Percentiles rank a stretch among this genome's conserved stretches.
These are phyloP conservation scores for Glomeris marginata DNA, from an alignment of 2,888 invertebrate genomes.

Conservation along the genomic window DNA sequence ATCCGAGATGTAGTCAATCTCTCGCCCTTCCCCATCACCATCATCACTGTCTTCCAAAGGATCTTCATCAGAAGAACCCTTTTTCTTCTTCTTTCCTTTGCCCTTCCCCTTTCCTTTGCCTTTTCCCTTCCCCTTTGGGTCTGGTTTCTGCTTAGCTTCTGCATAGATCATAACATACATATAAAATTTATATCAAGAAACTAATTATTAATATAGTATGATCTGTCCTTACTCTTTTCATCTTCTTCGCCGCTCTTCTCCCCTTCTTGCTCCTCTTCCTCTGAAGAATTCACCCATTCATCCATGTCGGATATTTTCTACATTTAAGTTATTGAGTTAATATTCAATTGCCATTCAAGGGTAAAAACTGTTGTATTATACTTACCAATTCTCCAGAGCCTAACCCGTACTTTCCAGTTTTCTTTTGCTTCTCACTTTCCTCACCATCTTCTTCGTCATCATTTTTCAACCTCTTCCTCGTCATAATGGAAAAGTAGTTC, in stretches of 20 bases:
- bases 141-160: background rate
- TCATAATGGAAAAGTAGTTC: slow-evolving; percentile 91
- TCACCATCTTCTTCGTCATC: slow-evolving; percentile 40
- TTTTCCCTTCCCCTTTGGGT: slow-evolving; percentile 24
- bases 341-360: background rate
- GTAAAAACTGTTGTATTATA: too few relatives aligned
- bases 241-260: slow-evolving; percentile 44
- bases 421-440: slow-evolving; percentile 41
- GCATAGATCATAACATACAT: background rate
- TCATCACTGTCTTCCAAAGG: slow-evolving; percentile 94
- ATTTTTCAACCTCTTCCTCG: slow-evolving; percentile 62
- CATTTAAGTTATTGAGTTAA: slow-evolving; percentile 32
- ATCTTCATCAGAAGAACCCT: slow-evolving; percentile 46
- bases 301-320: slow-evolving; percentile 86
- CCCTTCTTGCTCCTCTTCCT: slow-evolving; percentile 49
- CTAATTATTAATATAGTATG: too few relatives aligned
- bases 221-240: slow-evolving; percentile 22
- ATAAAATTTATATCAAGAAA: too few relatives aligned
- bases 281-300: slow-evolving; percentile 72
- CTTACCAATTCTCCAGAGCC: slow-evolving; percentile 12
- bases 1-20: slow-evolving; percentile 86
- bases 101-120: slow-evolving; percentile 51
- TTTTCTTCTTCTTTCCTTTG: slow-evolving; percentile 54
- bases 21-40: slow-evolving; percentile 88
- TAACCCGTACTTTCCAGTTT: slow-evolving; percentile 28